Conservation (phyloP, 2,113 vertebrate species). For the Bujurquina vittata region DNA sequence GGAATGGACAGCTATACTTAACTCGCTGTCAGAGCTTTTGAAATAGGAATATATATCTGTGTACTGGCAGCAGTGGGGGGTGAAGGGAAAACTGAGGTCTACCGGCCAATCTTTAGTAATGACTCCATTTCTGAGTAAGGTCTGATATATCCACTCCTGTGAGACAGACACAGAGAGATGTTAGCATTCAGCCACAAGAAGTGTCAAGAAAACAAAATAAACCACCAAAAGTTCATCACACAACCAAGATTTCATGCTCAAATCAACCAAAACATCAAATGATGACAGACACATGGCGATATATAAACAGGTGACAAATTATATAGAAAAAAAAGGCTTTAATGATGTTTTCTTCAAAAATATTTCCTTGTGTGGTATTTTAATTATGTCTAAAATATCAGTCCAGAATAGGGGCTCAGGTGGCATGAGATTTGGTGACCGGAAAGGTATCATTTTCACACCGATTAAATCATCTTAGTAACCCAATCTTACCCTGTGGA, state of each 20-base stretch:
- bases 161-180: slow-evolving; percentile 3
- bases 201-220: background rate
- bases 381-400: background rate
- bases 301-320: background rate
- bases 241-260: too few species aligned
- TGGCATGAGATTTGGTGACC: background rate
- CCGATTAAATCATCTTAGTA: background rate
- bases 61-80: background rate
- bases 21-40: slow-evolving; percentile 4
- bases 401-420: background rate
- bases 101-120: slow-evolving; percentile 18
- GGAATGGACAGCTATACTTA: slow-evolving; percentile 4
- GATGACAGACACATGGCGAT: background rate
- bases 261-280: background rate
- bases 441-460: background rate
- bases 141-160: slow-evolving; percentile 34
- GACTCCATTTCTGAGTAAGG: slow-evolving; percentile 24
- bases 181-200: background rate
- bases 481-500: background rate
- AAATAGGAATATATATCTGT: background rate
- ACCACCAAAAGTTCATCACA: background rate
- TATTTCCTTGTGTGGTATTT: background rate
- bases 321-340: background rate
- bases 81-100: slow-evolving; percentile 8
- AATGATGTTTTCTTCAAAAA: background rate